These are phyloP conservation scores for Rhinopomastus cyanomelas DNA, from an alignment of 2,113 vertebrate genomes.

Conservation along the genomic window DNA sequence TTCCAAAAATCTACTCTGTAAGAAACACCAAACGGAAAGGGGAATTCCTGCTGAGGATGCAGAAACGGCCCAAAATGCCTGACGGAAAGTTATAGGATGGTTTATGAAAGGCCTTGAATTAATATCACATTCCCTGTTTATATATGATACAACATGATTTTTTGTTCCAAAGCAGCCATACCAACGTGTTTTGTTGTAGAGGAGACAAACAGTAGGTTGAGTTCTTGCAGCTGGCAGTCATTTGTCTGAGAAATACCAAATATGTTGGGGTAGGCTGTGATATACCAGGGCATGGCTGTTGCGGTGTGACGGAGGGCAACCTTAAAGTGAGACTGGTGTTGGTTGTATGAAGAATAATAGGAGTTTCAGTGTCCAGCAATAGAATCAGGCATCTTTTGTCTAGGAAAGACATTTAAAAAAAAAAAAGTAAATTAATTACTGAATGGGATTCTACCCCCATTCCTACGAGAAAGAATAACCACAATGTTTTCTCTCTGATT, in stretches of 20 bases:
- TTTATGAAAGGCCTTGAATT: neutral
- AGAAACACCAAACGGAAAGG: neutral
- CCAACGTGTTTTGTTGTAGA: slow-evolving; percentile 27
- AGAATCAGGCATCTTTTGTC: slow-evolving; percentile 69
- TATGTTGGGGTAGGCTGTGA: slow-evolving; percentile 50
- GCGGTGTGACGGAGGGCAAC: slow-evolving; percentile 54
- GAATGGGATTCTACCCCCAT: neutral
- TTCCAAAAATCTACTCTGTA: neutral
- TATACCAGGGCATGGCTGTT: slow-evolving; percentile 31
- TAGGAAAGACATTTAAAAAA: slow-evolving; percentile 42
- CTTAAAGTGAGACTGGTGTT: slow-evolving; percentile 71
- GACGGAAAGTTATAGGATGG: neutral
- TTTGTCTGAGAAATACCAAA: slow-evolving; percentile 54
- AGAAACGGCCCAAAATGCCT: neutral
- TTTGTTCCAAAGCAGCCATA: slow-evolving; percentile 50
- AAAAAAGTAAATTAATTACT: neutral
- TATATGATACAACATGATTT: neutral
- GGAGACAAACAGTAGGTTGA: neutral
- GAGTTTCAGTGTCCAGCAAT: neutral
- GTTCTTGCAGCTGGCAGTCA: neutral
- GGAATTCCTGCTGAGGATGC: neutral
- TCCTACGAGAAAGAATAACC: neutral
- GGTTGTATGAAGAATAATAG: slow-evolving; percentile 40
- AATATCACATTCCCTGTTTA: neutral
- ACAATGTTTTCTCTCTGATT: neutral